Evolutionary conservation across 2,797 vertebrate genomes (phyloP).

Genomic region (Garrulus glandarius): DNA sequence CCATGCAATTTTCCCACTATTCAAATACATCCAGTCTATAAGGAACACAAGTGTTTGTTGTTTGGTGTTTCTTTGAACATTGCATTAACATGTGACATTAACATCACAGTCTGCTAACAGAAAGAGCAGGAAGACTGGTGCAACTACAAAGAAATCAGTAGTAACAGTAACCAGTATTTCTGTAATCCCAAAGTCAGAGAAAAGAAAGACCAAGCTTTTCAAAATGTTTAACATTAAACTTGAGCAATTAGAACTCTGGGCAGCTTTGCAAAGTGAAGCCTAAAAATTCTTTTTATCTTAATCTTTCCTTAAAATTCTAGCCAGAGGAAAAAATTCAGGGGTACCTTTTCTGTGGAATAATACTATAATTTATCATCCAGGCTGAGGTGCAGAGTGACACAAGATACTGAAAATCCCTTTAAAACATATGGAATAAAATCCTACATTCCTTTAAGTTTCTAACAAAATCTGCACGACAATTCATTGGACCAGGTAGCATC

Average conservation of each 20-base stretch:
- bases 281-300: constrained; percentile 11
- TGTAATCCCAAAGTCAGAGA: background rate
- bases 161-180: background rate
- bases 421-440: background rate
- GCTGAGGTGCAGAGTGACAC: background rate
- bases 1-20: background rate
- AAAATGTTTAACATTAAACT: constrained; percentile 6
- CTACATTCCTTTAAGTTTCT: background rate
- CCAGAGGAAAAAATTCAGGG: constrained; percentile 16
- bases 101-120: background rate
- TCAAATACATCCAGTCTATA: background rate
- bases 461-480: background rate
- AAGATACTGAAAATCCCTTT: background rate
- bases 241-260: background rate
- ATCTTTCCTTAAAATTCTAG: constrained; percentile 27
- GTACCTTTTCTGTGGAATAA: background rate
- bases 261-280: background rate
- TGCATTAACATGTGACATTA: background rate
- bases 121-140: background rate
- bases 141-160: background rate
- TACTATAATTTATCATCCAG: background rate
- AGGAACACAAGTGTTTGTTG: background rate
- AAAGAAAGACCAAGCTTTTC: background rate
- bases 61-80: background rate
- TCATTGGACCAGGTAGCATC: background rate